Evolutionary conservation across 2,888 invertebrate species (phyloP), one percentile per base, ranked within the genome.

Genomic region (Parochlus steinenii): DNA sequence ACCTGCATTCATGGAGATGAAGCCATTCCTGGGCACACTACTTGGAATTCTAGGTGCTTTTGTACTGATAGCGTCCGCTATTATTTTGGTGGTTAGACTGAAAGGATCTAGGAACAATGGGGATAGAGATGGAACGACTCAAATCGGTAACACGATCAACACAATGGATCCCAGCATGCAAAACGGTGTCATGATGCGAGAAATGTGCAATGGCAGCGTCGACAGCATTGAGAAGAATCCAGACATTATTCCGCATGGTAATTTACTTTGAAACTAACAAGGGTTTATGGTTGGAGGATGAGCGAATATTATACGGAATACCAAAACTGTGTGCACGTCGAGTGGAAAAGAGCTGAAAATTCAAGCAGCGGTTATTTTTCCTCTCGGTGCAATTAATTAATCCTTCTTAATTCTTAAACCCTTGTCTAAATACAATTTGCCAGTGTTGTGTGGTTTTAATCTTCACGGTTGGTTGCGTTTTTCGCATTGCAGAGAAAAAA

Each of bases 21-120:
- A 65, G 43, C 65, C 65, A 37, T 63, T 67, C 45, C 50, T 67
- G 36, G 65, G 64, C 32, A 62, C 64, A 24, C 50, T 67, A 44
- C 56, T 64, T 31, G 65, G 65, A 35, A 58, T 65, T 43, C 63
- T 65, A 37, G 62, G 62, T 39, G 64, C 64, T 34, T 56, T 67
- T 39, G 58, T 67, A 35, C 49, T 67, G 40, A 63, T 65, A 39
- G 64, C 65, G 12, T 53, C 65, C 43, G 53, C 58, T 44, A 60
- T 60, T 45, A 65, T 66, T 34, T 54, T 67, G 31, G 59, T 66
- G 46, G 64, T 67, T 45, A 55, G 64, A 36, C 56, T 64, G 47
- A 56, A 63, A 41, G 61, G 61, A 39, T 58, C 58, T 17, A 50
- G 56, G 25, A n/a, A n/a, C n/a, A 57, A 57, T 30, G 52, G 53